Evolutionary conservation across 1,140 invertebrate species (phyloP).

Genomic region (Trichonephila clavipes): DNA sequence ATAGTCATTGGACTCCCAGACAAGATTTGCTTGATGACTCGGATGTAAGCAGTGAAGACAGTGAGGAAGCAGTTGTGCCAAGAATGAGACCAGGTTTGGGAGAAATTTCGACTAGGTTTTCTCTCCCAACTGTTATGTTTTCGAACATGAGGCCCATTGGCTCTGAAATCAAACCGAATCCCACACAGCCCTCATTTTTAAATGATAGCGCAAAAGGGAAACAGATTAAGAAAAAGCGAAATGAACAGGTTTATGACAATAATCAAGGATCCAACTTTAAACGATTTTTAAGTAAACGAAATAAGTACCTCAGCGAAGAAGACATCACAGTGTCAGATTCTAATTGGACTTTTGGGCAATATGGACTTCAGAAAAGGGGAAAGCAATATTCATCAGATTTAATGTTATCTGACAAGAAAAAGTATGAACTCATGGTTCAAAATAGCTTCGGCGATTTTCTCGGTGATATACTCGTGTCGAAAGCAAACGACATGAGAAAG

Average conservation of each 20-base stretch:
- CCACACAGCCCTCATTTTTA: neutral
- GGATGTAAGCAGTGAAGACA: conserved; percentile 62
- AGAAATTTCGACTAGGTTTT: conserved; percentile 53
- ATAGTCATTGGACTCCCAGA: conserved; percentile 70
- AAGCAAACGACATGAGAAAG: conserved; percentile 54
- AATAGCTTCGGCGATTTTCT: conserved; percentile 60
- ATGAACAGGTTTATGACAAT: neutral
- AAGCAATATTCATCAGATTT: conserved; percentile 69
- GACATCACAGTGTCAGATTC: conserved; percentile 60
- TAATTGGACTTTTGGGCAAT: conserved; percentile 71
- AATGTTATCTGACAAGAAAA: conserved; percentile 64
- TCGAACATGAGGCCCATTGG: conserved; percentile 71
- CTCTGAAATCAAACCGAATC: conserved; percentile 33
- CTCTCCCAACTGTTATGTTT: conserved; percentile 71
- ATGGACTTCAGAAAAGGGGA: conserved; percentile 60
- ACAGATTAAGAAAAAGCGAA: conserved; percentile 32
- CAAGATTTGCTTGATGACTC: conserved; percentile 73
- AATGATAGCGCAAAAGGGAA: neutral
- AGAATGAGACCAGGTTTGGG: neutral
- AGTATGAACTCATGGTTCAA: conserved; percentile 51
- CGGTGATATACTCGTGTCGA: conserved; percentile 54
- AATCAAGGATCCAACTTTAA: conserved; percentile 10
- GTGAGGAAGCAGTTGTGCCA: conserved; percentile 56
- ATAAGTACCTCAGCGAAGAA: conserved; percentile 65
- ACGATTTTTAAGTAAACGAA: conserved; percentile 56